Evolutionary conservation across 2,888 invertebrate genomes (phyloP).

Genomic region (Philonicus albiceps): DNA sequence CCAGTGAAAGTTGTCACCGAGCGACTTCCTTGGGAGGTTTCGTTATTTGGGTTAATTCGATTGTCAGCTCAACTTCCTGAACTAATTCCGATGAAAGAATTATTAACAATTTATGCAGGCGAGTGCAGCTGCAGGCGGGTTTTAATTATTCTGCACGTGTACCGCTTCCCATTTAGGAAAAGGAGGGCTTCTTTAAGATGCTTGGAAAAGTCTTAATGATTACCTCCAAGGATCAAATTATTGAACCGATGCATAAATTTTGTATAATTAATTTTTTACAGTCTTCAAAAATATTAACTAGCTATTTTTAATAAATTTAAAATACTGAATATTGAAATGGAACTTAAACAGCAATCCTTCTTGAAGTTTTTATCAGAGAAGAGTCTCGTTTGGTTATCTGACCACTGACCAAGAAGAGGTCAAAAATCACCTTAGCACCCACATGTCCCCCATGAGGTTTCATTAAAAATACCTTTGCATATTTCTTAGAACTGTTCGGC

Average conservation of each 20-base stretch:
- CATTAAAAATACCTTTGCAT: not conserved
- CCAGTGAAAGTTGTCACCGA: not conserved
- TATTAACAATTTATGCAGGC: not conserved
- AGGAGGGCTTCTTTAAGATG: not conserved
- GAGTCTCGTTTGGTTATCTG: not conserved
- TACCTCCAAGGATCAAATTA: not conserved
- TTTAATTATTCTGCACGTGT: conserved; percentile 20
- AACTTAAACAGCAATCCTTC: too few species aligned
- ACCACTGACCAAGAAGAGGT: not conserved
- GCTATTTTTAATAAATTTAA: too few species aligned
- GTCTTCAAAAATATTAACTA: too few species aligned
- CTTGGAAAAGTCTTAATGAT: not conserved
- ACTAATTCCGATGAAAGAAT: not conserved
- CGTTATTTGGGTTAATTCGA: conserved; percentile 2
- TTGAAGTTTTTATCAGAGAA: too few species aligned
- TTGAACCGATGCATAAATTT: not conserved
- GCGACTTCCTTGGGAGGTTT: conserved; percentile 10
- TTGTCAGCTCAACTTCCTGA: conserved; percentile 22
- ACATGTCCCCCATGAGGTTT: not conserved
- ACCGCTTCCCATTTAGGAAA: not conserved
- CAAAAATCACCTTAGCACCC: not conserved
- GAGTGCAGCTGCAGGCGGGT: not conserved
- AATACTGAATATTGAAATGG: too few species aligned
- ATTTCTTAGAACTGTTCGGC: not conserved
- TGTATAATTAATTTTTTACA: too few species aligned